Conservation (phyloP, 2,113 vertebrate genomes). For the Petaurus breviceps region DNA sequence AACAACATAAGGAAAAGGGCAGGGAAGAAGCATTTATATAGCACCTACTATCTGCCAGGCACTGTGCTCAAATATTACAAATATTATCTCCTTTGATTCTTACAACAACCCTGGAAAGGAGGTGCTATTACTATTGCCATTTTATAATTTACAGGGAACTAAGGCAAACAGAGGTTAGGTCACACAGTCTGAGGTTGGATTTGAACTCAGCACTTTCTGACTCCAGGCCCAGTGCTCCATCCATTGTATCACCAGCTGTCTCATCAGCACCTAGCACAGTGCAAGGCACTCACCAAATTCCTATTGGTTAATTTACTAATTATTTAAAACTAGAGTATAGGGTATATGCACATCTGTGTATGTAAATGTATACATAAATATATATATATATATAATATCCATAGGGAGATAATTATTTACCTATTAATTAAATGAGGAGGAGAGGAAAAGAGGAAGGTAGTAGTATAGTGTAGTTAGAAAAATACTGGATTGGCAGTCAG, state of each 20-base stretch:
- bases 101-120: neutral
- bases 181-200: neutral
- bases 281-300: slow-evolving; percentile 18
- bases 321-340: slow-evolving; percentile 29
- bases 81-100: neutral
- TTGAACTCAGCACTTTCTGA: neutral
- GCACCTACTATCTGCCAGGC: no score
- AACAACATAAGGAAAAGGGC: neutral
- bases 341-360: no score
- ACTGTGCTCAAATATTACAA: neutral
- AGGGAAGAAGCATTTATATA: neutral
- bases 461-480: neutral
- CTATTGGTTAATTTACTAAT: slow-evolving; percentile 48
- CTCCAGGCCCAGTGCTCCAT: neutral
- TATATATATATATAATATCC: slow-evolving; percentile 21
- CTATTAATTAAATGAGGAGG: neutral
- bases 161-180: neutral
- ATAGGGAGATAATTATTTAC: slow-evolving; percentile 46
- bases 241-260: neutral
- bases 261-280: neutral
- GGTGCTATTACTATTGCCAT: no score
- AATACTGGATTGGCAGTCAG: neutral
- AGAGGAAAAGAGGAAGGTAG: neutral
- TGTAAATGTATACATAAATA: neutral
- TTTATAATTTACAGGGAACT: neutral